A percentile compares a stretch with the other conserved stretches of the same genome.
These are phyloP conservation scores for Cataglyphis altisquamis DNA, from an alignment of 2,888 invertebrate genomes.

Conservation along the genomic window DNA sequence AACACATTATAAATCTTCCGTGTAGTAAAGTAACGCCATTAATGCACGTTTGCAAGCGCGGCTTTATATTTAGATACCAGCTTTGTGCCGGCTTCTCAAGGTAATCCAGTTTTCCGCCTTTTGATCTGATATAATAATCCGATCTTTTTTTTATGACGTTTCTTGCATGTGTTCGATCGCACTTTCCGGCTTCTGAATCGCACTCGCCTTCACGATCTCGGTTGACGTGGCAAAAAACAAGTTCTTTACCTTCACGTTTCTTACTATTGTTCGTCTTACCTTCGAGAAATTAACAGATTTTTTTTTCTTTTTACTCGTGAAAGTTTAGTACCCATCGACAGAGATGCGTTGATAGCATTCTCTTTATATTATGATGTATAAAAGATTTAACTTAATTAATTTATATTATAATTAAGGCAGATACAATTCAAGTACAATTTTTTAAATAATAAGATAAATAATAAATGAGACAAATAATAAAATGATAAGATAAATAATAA, in stretches of 20 bases:
- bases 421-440: neutral
- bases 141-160: conserved; percentile 26
- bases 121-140: conserved; percentile 42
- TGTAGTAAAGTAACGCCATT: neutral
- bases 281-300: conserved; percentile 21
- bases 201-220: conserved; percentile 2
- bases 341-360: neutral
- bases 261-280: neutral
- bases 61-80: conserved; percentile 21
- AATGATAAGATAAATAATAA: neutral
- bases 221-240: neutral
- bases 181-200: conserved; percentile 31
- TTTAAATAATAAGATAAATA: neutral
- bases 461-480: neutral
- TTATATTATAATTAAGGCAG: neutral
- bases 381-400: neutral
- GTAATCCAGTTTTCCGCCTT: conserved; percentile 51
- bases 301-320: neutral
- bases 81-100: conserved; percentile 32
- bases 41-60: neutral
- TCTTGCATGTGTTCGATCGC: conserved; percentile 30
- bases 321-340: neutral
- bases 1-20: neutral
- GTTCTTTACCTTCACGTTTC: neutral
- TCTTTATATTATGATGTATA: neutral